Evolutionary conservation across 2,797 vertebrate genomes (phyloP), one percentile per base, ranked within the genome.

Genomic region (Simalia tracyae): DNA sequence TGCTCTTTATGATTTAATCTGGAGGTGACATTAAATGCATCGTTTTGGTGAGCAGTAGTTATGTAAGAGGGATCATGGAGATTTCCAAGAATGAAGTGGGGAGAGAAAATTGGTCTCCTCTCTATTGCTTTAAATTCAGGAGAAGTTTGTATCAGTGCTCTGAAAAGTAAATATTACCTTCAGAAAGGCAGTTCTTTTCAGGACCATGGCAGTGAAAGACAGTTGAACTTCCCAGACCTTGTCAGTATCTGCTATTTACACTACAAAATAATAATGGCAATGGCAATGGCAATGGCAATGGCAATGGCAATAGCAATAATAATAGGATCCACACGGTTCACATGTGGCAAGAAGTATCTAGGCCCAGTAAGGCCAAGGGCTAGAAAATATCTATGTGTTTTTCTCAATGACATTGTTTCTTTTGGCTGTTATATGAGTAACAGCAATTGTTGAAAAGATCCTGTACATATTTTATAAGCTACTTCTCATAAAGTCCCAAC

Each of bases 401-500:
- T 36, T 66, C 94, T 84, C 93, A 88, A 91, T 91, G 87, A 90
- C 94, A 95, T 92, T 50, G 11, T 42, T 57, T 81, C 10, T 90
- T 91, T 90, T 95, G 84, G 81, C 64, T 91, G 19, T 46, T 91
- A 57, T 92, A 89, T 72, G 89, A 90, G 92, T 91, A 90, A 9
- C 89, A 92, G 46, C 63, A 56, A 94, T 93, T 93, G 31, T n/a
- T 92, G 46, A 28, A 12, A 94, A 26, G 0, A 0, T 64, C 72
- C 76, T 88, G 24, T 15, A 22, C 94, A 57, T 15, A 42, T 46
- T 88, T 95, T 93, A 89, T 89, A 10, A 94, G 94, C 90, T 93
- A 28, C 92, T 93, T 95, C 94, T 93, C 81, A 94, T 94, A 89
- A 92, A 50, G 28, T 28, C 63, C 63, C 63, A 66, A 24, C 24